These are phyloP conservation scores for Mesopsocus fuscifrons DNA, from an alignment of 2,888 invertebrate species.

Conservation along the genomic window DNA sequence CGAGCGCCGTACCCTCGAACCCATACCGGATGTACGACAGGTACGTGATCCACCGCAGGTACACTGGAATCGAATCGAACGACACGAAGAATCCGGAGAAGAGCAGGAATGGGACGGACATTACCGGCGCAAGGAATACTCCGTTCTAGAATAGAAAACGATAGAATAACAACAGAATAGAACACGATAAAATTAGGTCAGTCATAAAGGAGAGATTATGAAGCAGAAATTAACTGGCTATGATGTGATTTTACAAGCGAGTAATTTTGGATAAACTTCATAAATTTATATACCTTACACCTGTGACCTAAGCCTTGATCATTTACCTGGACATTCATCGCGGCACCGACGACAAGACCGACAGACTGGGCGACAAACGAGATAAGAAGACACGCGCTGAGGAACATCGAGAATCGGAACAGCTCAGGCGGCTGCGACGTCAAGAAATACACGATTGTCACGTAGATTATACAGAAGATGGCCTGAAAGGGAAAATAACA, in stretches of 20 bases:
- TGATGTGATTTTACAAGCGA: no score
- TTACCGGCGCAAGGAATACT: constrained; percentile 89
- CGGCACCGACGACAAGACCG: constrained; percentile 86
- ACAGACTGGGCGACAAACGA: constrained; percentile 92
- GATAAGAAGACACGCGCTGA: constrained; percentile 70
- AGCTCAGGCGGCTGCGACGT: constrained; percentile 80
- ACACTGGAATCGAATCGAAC: constrained; percentile 87
- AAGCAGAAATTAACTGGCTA: not conserved
- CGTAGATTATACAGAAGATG: constrained; percentile 82
- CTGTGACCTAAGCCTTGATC: no score
- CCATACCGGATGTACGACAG: constrained; percentile 88
- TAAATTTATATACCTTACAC: no score
- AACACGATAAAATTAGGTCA: not conserved
- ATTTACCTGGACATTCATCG: constrained; percentile 70
- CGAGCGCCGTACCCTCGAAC: constrained; percentile 84
- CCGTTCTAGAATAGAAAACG: constrained; percentile 72
- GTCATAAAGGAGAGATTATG: not conserved
- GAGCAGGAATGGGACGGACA: constrained; percentile 87
- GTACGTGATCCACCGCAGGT: constrained; percentile 89
- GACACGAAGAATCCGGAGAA: constrained; percentile 97
- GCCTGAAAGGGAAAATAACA: constrained; percentile 39
- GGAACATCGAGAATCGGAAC: constrained; percentile 71
- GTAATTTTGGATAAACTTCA: constrained; percentile 9
- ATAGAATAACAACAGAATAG: constrained; percentile 14
- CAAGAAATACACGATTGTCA: constrained; percentile 83